Evolutionary conservation across 2,888 invertebrate genomes (phyloP), one percentile per base, ranked within the genome.

Genomic region (Zygogramma bicolorata): DNA sequence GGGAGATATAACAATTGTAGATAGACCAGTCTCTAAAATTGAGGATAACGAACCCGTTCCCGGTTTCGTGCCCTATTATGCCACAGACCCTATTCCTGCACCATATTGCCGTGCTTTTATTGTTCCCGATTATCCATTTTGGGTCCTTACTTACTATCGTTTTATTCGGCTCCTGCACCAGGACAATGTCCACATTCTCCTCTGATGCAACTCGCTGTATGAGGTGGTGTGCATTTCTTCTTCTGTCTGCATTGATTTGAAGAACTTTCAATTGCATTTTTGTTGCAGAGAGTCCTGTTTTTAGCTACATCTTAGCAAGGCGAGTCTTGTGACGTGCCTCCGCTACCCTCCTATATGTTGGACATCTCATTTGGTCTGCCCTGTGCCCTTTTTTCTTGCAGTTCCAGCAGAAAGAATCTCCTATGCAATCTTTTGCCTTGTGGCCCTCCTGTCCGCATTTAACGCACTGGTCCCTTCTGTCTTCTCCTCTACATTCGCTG

Each of bases 401-500:
- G 15, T 31, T 18, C 18, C 27, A 49, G 15, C 65, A 65, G 53
- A 29, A 65, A 18, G 22, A 4, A 22, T 57, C n/a, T 10, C 58
- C 38, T 29, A 25, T 38, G 20, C 66, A 66, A 10, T 53, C 25
- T 34, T 58, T 53, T 25, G 57, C 57, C 15, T 57, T 66, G 8
- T 66, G 66, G 3, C 22, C 66, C 8, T 31, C 15, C 38, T 66
- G 27, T 7, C 66, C 66, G 15, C 66, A 66, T 22, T 46, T 49
- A n/a, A 63, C 20, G 10, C 46, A 46, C n/a, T 8, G 46, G 5
- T 46, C 46, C 4, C 15, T 46, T 15, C 46, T 46, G 42, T 42
- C 42, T 15, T 31, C 59, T 13, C 15, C 57, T 27, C 27, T 57
- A 13, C 57, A 57, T n/a, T 59, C 27, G 3, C 20, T 15, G 10